phyloP scores from a whole-genome alignment of 2,888 invertebrate genomes.

The Ptychoptera contaminata region DNA sequence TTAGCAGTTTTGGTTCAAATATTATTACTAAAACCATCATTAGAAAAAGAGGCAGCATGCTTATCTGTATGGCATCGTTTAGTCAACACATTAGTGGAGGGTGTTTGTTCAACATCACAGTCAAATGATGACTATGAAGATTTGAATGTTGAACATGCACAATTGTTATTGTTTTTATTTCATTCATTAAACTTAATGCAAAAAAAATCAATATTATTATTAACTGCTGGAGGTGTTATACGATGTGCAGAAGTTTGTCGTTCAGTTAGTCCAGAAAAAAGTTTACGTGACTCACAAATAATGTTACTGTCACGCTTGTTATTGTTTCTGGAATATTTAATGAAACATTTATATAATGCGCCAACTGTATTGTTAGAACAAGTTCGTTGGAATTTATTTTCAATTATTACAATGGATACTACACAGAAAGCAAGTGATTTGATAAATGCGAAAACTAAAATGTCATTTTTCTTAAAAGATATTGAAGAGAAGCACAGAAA shows the following conservation, averaged over 20 bases:
- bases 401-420: conserved; percentile 39
- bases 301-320: conserved; percentile 69
- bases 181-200: conserved; percentile 92
- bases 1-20: conserved; percentile 73
- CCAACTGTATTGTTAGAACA: conserved; percentile 74
- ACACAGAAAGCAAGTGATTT: conserved; percentile 36
- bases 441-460: conserved; percentile 36
- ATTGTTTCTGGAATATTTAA: conserved; percentile 80
- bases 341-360: conserved; percentile 90
- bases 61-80: conserved; percentile 85
- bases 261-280: conserved; percentile 23
- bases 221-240: conserved; percentile 61
- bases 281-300: conserved; percentile 44
- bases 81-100: conserved; percentile 75
- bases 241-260: conserved; percentile 49
- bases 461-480: conserved; percentile 51
- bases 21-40: conserved; percentile 59
- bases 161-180: conserved; percentile 81
- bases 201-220: conserved; percentile 81
- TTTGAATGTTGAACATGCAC: conserved; percentile 90
- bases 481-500: conserved; percentile 61
- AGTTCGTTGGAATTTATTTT: conserved; percentile 72
- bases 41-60: conserved; percentile 78
- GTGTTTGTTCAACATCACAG: conserved; percentile 36
- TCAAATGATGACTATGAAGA: conserved; percentile 40